Evolutionary conservation across 2,113 vertebrate species (phyloP).

Genomic region (Onychostoma macrolepis): DNA sequence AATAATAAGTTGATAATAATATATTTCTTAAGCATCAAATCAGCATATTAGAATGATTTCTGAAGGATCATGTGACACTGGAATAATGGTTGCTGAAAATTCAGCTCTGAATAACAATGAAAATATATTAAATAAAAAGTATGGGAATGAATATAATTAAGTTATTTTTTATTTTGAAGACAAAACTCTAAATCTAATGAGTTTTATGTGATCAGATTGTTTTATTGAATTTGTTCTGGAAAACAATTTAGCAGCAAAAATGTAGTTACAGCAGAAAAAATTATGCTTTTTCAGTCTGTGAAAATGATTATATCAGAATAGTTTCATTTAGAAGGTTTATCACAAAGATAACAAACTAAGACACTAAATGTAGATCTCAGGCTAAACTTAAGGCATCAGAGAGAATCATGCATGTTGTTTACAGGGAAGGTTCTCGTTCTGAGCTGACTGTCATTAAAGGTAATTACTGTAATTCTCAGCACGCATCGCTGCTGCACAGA

Average conservation of each 20-base stretch:
- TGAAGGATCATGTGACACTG: background rate
- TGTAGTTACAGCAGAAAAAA: background rate
- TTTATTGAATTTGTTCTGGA: too few species aligned
- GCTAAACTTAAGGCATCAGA: background rate
- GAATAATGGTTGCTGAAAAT: background rate
- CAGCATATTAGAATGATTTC: background rate
- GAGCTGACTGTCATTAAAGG: constrained; percentile 34
- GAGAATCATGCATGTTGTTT: constrained; percentile 30
- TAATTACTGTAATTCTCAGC: constrained; percentile 43
- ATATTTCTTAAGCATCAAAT: background rate
- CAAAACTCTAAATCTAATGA: background rate
- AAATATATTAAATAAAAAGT: background rate
- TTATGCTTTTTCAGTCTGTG: background rate
- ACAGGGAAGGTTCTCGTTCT: background rate
- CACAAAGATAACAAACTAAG: background rate
- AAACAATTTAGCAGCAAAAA: background rate
- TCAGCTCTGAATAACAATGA: background rate
- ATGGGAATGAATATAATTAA: background rate
- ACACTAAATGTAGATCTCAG: background rate
- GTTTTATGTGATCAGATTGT: too few species aligned
- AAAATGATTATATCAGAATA: background rate
- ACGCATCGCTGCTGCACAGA: constrained; percentile 3
- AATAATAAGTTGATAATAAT: background rate
- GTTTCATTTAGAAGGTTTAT: background rate
- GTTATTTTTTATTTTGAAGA: background rate